Base-by-base conservation (phyloP, 2,888 invertebrate genomes). In the Pheosia gnoma region DNA sequence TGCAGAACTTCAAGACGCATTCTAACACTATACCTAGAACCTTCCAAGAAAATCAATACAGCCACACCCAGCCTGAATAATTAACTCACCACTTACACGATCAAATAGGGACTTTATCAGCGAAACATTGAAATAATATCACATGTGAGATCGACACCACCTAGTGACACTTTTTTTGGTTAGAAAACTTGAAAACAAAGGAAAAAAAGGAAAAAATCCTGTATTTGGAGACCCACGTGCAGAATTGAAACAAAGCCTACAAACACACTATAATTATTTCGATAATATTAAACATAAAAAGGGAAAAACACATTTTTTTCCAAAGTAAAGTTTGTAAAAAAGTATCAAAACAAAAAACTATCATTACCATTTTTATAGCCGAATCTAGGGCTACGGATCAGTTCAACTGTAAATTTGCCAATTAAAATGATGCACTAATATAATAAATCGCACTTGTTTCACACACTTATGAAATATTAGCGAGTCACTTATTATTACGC, bases 311-410 rank as follows among this genome's bases (percentile, higher is more conserved):
- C 79, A 81, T 83, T 82, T 84, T 82, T 81, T 79, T 81, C 81
- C 79, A 81, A 87, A 84, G 87, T 86, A 83, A 88, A 90, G 87
- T 91, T 90, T 80, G 85, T 89, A 89, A 94, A 94, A 91, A 94
- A 92, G 93, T 94, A 93, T 92, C 94, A 94, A 94, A 94, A 94
- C 94, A 94, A 94, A 94, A 93, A 94, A 94, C 91, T 91, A 90
- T 92, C 91, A 89, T 93, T 93, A 94, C 94, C 94, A 94, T 94
- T 93, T 93, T 94, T 92, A 83, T 74, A 71, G 77, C 76, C 72
- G 80, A 83, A 80, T 78, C 73, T 71, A 71, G 70, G 63, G 78
- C 75, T 74, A 72, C 68, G 60, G 63, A 71, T 64, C 70, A 72
- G 77, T 74, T 57, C 57, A 59, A 65, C 63, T 51, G 63, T 65